Conservation (phyloP, 2,797 vertebrate species). For the Eutrigla gurnardus region DNA sequence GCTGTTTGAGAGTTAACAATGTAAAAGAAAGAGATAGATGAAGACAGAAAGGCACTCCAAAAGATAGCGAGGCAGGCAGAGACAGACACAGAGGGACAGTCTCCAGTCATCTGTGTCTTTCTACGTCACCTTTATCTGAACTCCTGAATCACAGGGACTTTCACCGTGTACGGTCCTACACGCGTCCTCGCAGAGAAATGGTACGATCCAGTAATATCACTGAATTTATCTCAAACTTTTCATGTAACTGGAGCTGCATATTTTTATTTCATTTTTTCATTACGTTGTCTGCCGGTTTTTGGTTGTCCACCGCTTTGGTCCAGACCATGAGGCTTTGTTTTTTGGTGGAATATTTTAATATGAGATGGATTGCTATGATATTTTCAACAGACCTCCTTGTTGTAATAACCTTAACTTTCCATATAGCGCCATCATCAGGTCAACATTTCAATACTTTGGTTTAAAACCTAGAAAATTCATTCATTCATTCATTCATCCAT, state of each 20-base stretch:
- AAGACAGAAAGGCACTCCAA: constrained; percentile 30
- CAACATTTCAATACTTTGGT: not conserved
- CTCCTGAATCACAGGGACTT: constrained; percentile 16
- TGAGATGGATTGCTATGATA: not conserved
- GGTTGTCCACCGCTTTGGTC: not conserved
- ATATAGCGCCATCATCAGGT: not conserved
- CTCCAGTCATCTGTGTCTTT: constrained; percentile 22
- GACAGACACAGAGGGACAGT: constrained; percentile 23
- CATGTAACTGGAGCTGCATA: not conserved
- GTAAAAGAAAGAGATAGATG: constrained; percentile 24
- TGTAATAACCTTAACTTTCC: not conserved
- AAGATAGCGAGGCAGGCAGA: constrained; percentile 20
- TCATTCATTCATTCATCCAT: too few relatives aligned
- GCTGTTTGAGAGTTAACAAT: constrained; percentile 18
- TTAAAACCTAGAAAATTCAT: not conserved
- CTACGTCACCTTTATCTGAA: constrained; percentile 20
- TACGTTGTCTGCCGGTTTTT: not conserved
- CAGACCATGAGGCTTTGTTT: not conserved
- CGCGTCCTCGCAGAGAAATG: not conserved
- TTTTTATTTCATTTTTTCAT: not conserved
- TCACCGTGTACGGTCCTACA: not conserved
- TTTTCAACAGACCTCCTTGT: not conserved
- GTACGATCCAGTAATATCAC: not conserved
- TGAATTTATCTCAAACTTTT: not conserved
- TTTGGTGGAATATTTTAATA: not conserved